Percentiles rank a stretch among this genome's conserved stretches.
phyloP scores from a whole-genome alignment of 2,113 vertebrate genomes.

The Felis chaus region DNA sequence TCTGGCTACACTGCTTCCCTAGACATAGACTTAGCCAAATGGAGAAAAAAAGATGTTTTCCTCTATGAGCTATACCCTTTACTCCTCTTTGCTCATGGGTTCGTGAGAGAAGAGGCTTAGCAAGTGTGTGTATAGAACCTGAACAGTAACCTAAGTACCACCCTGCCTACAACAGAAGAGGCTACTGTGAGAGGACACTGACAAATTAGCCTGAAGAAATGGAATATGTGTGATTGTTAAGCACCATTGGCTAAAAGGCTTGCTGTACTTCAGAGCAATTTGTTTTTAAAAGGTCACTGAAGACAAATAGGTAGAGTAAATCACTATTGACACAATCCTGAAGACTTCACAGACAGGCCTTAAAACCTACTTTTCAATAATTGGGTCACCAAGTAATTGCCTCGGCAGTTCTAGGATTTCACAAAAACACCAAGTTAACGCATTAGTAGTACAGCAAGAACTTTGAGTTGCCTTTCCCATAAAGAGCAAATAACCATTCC shows the following conservation, averaged over 20 bases:
- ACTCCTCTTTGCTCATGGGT: neutral
- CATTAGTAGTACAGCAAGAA: conserved; percentile 4
- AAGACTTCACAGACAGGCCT: neutral
- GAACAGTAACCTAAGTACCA: neutral
- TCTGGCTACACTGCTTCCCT: neutral
- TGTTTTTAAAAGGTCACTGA: conserved; percentile 55
- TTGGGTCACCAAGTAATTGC: conserved; percentile 23
- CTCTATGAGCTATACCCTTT: neutral
- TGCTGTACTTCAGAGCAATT: neutral
- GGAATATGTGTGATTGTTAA: neutral
- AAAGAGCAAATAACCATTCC: conserved; percentile 21
- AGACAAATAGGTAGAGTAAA: conserved; percentile 40
- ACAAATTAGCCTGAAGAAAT: conserved; percentile 23
- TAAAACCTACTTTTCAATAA: conserved; percentile 38
- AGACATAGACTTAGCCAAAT: neutral
- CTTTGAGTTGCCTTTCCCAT: conserved; percentile 40
- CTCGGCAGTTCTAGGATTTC: neutral
- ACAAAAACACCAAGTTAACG: conserved; percentile 29
- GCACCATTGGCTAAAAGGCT: neutral
- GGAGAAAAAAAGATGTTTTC: neutral
- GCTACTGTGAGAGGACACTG: neutral
- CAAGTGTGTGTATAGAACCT: neutral
- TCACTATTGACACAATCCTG: conserved; percentile 9
- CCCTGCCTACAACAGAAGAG: neutral
- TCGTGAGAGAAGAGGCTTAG: neutral